Percentiles rank a stretch among this genome's conserved stretches.
These are phyloP conservation scores for Actenoides lindsayi DNA, from an alignment of 2,113 vertebrate genomes.

Conservation along the genomic window DNA sequence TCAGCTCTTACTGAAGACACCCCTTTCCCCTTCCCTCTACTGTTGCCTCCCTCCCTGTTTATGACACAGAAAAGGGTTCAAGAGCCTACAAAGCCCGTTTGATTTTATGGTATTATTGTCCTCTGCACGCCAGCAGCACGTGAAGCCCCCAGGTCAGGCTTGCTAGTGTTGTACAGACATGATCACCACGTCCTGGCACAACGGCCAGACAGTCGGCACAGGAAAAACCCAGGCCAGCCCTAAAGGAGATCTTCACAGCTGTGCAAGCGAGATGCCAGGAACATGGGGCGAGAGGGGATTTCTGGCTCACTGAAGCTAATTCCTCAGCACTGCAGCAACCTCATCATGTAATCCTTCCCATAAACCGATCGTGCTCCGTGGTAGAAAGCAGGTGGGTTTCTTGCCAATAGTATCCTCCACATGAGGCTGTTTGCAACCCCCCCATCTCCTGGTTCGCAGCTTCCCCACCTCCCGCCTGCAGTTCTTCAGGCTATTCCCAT, in stretches of 20 bases:
- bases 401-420: background rate
- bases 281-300: background rate
- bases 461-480: background rate
- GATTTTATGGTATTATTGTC: background rate
- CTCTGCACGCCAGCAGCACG: background rate
- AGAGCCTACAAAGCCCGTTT: background rate
- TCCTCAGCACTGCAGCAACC: background rate
- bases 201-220: fast-evolving
- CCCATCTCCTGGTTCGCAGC: fast-evolving
- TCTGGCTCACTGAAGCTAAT: background rate
- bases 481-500: background rate
- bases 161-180: background rate
- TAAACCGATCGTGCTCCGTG: fast-evolving
- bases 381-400: background rate
- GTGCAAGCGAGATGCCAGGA: background rate
- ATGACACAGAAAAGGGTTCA: background rate
- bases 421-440: background rate
- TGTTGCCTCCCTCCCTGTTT: background rate
- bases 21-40: background rate
- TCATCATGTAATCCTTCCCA: background rate
- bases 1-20: fast-evolving
- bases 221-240: background rate
- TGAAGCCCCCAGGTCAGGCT: background rate
- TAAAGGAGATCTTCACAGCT: background rate
- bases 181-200: background rate